Evolutionary conservation across 2,888 invertebrate species (phyloP), one percentile per base, ranked within the genome.

Genomic region (Eupithecia abbreviata): DNA sequence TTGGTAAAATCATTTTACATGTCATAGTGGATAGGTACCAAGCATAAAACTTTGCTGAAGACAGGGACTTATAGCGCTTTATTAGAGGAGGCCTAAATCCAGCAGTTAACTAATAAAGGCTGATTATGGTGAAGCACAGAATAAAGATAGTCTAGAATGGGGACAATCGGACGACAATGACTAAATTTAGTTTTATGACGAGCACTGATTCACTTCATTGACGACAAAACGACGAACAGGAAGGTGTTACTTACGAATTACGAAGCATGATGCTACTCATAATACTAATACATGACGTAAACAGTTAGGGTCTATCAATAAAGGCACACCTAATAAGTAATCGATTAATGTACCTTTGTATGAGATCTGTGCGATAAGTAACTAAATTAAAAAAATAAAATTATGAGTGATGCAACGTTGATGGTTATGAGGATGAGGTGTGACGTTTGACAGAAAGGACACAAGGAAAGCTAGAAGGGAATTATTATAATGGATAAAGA

Each of bases 211-310:
- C 71, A 76, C 47, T 66, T 74, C n/a, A 74, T 74, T 75, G 76
- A 74, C 72, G 76, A 78, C 74, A 77, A 74, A 68, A 77, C 67
- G 65, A 68, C 74, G 69, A 76, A 74, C 77, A 79, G 77, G 76
- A 77, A 77, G 74, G 65, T 77, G 70, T 66, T 74, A 72, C 55
- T 73, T 72, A 73, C 71, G 71, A 73, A 73, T 73, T 75, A 78
- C 73, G 65, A 74, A 72, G 73, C 72, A 76, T 76, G 78, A 41
- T 41, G 65, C 65, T 65, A 30, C 65, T 18, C 58, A 18, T 58
- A 58, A 58, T 18, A 18, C 58, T 18, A 58, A 18, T 18, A 18
- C 30, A 30, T 66, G 66, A 68, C 43, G 45, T 66, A 69, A 71
- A 7, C 62, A 62, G n/a, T 15, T n/a, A 7, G 62, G 62, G 12